Conservation (phyloP, 2,888 invertebrate species). For the Coremacera marginata region DNA sequence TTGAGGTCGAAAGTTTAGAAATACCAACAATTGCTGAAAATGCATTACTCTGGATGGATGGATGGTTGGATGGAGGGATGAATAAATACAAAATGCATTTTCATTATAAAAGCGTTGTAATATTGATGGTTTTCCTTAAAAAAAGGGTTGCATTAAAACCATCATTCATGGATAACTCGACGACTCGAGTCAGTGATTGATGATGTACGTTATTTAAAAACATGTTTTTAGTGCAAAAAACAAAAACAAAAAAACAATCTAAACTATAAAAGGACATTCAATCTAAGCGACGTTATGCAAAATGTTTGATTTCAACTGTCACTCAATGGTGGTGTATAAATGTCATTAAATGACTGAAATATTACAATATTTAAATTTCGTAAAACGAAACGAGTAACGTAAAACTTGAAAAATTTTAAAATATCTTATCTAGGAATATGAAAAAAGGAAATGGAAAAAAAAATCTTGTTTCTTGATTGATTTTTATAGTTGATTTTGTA, state of each 20-base stretch:
- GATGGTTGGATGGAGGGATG: not conserved
- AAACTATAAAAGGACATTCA: too few species aligned
- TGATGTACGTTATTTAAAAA: not conserved
- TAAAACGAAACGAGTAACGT: too few species aligned
- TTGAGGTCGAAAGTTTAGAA: slow-evolving; percentile 67
- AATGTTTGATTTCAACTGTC: not conserved
- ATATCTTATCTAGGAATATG: too few species aligned
- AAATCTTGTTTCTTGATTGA: too few species aligned
- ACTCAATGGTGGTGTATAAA: not conserved
- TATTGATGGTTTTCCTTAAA: too few species aligned
- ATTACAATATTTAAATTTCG: not conserved
- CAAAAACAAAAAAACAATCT: too few species aligned
- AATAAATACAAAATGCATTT: not conserved
- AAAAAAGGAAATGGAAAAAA: too few species aligned
- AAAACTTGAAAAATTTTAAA: too few species aligned
- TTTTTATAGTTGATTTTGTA: too few species aligned
- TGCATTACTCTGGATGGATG: not conserved
- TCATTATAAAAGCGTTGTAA: too few species aligned
- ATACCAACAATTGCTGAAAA: slow-evolving; percentile 40
- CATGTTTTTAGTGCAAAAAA: not conserved
- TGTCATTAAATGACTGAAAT: not conserved
- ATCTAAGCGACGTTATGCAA: not conserved
- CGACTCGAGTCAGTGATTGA: not conserved
- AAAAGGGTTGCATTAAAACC: too few species aligned
- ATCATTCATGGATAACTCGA: too few species aligned